Base-by-base conservation (phyloP, 1,140 invertebrate genomes). In the Macrobrachium rosenbergii region DNA sequence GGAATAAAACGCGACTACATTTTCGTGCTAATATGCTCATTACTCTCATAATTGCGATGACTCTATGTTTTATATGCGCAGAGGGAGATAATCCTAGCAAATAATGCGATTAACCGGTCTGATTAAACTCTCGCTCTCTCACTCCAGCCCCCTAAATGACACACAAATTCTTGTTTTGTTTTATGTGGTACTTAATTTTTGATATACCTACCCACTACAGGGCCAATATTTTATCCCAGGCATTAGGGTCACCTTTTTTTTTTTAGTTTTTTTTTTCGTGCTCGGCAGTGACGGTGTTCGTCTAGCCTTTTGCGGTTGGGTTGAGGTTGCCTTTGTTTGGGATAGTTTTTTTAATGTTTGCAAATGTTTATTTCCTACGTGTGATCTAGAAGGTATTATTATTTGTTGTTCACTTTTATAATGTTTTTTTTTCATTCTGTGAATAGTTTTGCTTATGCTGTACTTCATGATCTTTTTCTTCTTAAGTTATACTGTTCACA, bases 41-140 rank as follows among this genome's bases (percentile, higher is more conserved):
- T 87, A 87, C 84, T 87, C 81, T 64, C 64, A 81, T 87, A 87
- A 87, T 87, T 81, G 84, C 84, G 84, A 87, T 87, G 84, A 87
- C 84, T 87, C 83, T 80, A 67, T 87, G 84, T 87, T 87, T 87
- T 87, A 87, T 87, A 87, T 87, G 80, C 84, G 84, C 84, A 87
- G 78, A 81, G 84, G 84, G 84, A 87, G 69, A 87, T 87, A 87
- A 87, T 87, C 84, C 63, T 77, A 45, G 64, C 84, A 82, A 87
- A 78, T 87, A 87, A 87, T 87, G 84, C 84, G 84, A 87, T 87
- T 87, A 87, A 59, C 78, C 77, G 67, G 84, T 21, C 77, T 87
- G 84, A 87, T 87, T 87, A 87, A 87, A 81, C 78, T 78, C 84
- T 63, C 82, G 58, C 77, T 69, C 83, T 83, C 82, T 76, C 69